Percentiles rank a stretch among this genome's conserved stretches.
These are phyloP conservation scores for Caiman crocodilus DNA, from an alignment of 2,797 vertebrate genomes.

Conservation along the genomic window DNA sequence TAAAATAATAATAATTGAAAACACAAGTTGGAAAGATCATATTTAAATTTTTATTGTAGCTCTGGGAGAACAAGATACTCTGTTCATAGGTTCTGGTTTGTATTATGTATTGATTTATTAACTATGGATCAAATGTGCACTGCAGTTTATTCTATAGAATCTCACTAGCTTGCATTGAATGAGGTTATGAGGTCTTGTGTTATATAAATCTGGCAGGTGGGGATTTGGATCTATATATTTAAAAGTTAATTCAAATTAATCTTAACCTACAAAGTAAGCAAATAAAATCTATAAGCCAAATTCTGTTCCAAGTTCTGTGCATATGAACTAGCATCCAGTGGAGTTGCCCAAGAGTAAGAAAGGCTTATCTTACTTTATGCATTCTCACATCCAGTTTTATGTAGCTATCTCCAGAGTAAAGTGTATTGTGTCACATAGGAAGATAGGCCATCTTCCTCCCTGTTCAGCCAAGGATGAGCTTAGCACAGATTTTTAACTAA, in stretches of 20 bases:
- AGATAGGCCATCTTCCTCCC: background rate
- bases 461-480: background rate
- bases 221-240: background rate
- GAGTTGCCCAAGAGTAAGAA: background rate
- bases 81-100: slow-evolving; percentile 55
- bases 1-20: slow-evolving; percentile 26
- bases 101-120: slow-evolving; percentile 36
- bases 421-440: background rate
- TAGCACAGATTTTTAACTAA: background rate
- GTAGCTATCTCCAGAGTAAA: background rate
- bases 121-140: background rate
- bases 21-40: slow-evolving; percentile 25
- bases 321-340: background rate
- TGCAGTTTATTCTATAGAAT: background rate
- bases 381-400: background rate
- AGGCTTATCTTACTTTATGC: background rate
- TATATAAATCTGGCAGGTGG: background rate
- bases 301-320: background rate
- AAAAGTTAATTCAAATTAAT: background rate
- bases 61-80: background rate
- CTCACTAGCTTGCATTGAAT: background rate
- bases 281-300: background rate
- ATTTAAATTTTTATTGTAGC: slow-evolving; percentile 33
- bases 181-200: background rate
- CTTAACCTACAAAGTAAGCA: background rate